phyloP scores from a whole-genome alignment of 2,797 vertebrate genomes.

The Crocodylus rhombifer region DNA sequence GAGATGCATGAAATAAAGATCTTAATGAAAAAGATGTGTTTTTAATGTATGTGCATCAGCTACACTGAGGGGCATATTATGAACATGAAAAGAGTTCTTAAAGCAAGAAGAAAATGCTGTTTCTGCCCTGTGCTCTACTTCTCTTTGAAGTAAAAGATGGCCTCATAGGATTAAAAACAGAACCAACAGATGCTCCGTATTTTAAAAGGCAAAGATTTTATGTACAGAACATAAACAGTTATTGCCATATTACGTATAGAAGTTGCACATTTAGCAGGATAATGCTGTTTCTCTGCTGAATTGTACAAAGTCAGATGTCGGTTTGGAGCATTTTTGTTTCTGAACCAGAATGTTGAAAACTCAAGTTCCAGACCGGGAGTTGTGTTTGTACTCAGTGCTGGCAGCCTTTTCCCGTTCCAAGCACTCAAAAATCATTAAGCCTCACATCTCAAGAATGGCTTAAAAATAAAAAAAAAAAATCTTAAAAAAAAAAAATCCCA shows the following conservation, averaged over 20 bases:
- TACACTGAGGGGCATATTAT: not conserved
- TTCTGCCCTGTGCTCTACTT: not conserved
- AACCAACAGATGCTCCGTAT: not conserved
- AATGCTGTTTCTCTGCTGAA: not conserved
- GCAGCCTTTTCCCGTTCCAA: not conserved
- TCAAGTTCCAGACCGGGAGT: not conserved
- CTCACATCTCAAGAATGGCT: not conserved
- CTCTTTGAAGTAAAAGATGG: not conserved
- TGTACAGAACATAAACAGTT: not conserved
- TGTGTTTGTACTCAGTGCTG: not conserved
- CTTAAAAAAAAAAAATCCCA: accelerated
- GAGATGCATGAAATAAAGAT: not conserved
- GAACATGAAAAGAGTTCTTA: not conserved
- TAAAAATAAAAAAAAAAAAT: not conserved
- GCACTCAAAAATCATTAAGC: not conserved
- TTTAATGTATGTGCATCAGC: not conserved
- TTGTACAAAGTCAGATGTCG: not conserved
- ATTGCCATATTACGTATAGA: not conserved
- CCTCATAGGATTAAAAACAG: not conserved
- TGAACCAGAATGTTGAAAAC: not conserved
- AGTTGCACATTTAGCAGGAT: not conserved
- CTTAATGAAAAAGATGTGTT: not conserved
- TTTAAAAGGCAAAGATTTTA: not conserved
- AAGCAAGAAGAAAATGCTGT: not conserved
- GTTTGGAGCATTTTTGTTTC: not conserved